A percentile compares a stretch with the other conserved stretches of the same genome.
Conservation (phyloP, 2,888 invertebrate species). For the Leucophenga maculata region DNA sequence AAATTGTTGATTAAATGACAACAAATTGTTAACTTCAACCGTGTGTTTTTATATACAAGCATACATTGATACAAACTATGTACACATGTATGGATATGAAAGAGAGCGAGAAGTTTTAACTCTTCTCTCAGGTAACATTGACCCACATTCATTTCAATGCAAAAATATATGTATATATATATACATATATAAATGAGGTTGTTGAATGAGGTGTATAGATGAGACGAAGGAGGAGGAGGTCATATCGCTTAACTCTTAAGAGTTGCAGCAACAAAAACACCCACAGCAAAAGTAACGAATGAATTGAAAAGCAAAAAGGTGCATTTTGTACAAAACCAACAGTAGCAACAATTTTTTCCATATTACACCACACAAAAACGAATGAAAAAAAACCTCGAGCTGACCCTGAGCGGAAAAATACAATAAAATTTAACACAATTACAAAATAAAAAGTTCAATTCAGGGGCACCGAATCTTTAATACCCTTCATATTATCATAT, state of each 20-base stretch:
- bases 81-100: neutral
- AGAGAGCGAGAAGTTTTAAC: neutral
- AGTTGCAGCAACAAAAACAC: constrained; percentile 24
- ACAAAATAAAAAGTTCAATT: constrained; percentile 42
- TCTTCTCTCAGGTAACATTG: constrained; percentile 58
- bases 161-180: constrained; percentile 41
- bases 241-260: neutral
- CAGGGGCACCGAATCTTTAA: constrained; percentile 32
- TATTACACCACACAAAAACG: constrained; percentile 33
- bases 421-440: constrained; percentile 33
- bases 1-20: neutral
- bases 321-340: neutral
- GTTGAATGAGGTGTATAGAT: neutral
- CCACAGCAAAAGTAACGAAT: constrained; percentile 28
- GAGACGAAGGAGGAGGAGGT: too few species aligned
- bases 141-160: constrained; percentile 62
- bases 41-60: neutral
- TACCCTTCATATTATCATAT: constrained; percentile 8
- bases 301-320: neutral
- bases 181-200: constrained; percentile 9
- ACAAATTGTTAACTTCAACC: constrained; percentile 1
- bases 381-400: constrained; percentile 69
- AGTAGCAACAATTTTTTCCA: constrained; percentile 1
- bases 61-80: neutral
- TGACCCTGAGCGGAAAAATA: constrained; percentile 68